Evolutionary conservation across 2,888 invertebrate genomes (phyloP), one percentile per base, ranked within the genome.

Genomic region (Leptothorax acervorum): DNA sequence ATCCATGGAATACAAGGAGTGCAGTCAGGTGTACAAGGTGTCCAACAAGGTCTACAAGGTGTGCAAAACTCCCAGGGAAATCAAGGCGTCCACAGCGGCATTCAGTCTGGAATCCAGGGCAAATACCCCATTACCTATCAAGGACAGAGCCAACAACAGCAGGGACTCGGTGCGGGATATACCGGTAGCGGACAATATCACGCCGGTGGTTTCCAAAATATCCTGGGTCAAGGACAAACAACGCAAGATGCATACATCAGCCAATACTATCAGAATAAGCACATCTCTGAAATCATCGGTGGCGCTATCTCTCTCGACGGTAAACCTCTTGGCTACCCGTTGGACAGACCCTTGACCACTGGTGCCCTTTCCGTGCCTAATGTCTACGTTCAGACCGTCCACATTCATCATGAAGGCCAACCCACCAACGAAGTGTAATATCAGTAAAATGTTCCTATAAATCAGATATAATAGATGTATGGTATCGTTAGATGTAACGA

Each of bases 251-350:
- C 90, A 35, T 76, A 90, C 83, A 90, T 95, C 85, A 90, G 91
- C 85, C 87, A 91, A 18, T 92, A 93, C 89, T 93, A 92, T 90
- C 86, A 92, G 55, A 89, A 86, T 84, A 91, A 91, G 62, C 92
- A 90, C 78, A 92, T 93, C 78, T 89, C 92, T 74, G 88, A 93
- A 55, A 89, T 93, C 39, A 94, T 94, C 65, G 95, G 94, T 51
- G 94, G 94, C 45, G 92, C 92, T 94, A 95, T 95, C 65, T 95
- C 94, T 74, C 90, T 95, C 28, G 96, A 96, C 84, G 95, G 95
- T 89, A 95, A 95, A 70, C 95, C 96, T 18, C 93, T 96, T 39
- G 96, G 96, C 75, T 96, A 95, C 94, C 96, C 96, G 9, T 92
- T 96, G 86, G 95, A 96, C 93, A 95, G 96, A 87, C 96, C 95